Evolutionary conservation across 1,140 invertebrate genomes (phyloP), one percentile per base, ranked within the genome.

Genomic region (Drosophila serrata): DNA sequence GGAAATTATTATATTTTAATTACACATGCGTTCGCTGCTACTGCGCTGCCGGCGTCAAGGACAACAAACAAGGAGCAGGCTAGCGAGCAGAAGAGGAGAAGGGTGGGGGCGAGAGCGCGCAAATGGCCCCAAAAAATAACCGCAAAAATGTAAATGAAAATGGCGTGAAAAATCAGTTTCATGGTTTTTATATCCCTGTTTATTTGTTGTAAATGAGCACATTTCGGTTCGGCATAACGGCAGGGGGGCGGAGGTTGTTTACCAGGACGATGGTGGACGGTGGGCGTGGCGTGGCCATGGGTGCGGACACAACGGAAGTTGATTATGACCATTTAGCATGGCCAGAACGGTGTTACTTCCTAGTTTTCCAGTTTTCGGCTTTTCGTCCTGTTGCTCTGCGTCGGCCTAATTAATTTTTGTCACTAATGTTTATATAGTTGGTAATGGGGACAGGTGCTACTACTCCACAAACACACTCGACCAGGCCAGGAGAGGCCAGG

Each of bases 101-200:
- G 12, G 15, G 24, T 4, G 3, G 11, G 9, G 31, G 31, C 31
- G 24, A 13, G 24, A 39, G 13, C 35, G 49, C 35, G 51, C 12
- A 22, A 37, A 49, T 58, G 29, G 56, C 45, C 68, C 68, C 19
- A 65, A 67, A 76, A 49, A 85, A 59, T 43, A 81, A 82, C 70
- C 63, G 24, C 49, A 79, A 80, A 72, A 88, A 81, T 90, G 86
- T 85, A 81, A 90, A 90, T 84, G 86, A 90, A 90, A 90, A 90
- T 90, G 85, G 85, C 85, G 85, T 90, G 85, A 90, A 90, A 90
- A 90, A 90, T 90, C 85, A 90, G 85, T 90, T 90, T 90, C 85
- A 90, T 90, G 85, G 85, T 88, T 90, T 90, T 90, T 90, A 90
- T 90, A 79, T 82, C 80, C 60, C 75, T 90, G 85, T 90, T 90